Percentiles rank a stretch among this genome's conserved stretches.
Conservation (phyloP, 1,140 invertebrate species). For the Bathynomus jamesi region DNA sequence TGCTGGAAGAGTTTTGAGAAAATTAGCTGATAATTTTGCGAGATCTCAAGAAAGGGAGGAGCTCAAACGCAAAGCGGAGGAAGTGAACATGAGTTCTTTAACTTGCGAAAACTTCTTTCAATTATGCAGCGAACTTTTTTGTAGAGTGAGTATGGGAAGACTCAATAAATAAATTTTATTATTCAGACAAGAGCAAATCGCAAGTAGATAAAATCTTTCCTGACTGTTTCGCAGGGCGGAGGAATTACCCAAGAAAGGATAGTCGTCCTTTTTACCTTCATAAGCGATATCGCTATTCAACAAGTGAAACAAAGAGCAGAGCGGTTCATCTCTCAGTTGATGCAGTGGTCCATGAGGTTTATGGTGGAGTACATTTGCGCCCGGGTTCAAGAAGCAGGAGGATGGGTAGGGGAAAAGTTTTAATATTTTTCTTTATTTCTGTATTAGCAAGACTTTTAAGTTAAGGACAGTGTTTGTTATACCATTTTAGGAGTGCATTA, state of each 20-base stretch:
- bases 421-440: not conserved
- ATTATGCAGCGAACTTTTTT: conserved; percentile 30
- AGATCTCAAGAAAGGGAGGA: conserved; percentile 39
- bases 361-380: conserved; percentile 40
- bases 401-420: conserved; percentile 38
- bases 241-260: conserved; percentile 43
- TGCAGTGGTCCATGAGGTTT: conserved; percentile 42
- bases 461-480: too few species aligned
- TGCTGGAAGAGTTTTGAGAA: conserved; percentile 41
- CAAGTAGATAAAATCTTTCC: too few species aligned
- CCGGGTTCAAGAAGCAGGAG: conserved; percentile 41
- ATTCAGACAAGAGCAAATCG: too few species aligned
- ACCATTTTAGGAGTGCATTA: too few species aligned
- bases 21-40: conserved; percentile 42
- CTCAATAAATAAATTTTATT: not conserved
- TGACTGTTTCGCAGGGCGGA: conserved; percentile 30
- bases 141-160: conserved; percentile 3
- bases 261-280: conserved; percentile 46
- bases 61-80: conserved; percentile 38
- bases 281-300: conserved; percentile 44
- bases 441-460: too few species aligned
- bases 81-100: conserved; percentile 37
- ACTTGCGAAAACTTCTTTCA: conserved; percentile 33
- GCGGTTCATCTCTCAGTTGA: conserved; percentile 38
- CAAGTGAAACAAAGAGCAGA: conserved; percentile 30